A percentile compares a stretch with the other conserved stretches of the same genome.
Evolutionary conservation across 1,140 invertebrate species (phyloP).

Genomic region (Drosophila aff.): DNA sequence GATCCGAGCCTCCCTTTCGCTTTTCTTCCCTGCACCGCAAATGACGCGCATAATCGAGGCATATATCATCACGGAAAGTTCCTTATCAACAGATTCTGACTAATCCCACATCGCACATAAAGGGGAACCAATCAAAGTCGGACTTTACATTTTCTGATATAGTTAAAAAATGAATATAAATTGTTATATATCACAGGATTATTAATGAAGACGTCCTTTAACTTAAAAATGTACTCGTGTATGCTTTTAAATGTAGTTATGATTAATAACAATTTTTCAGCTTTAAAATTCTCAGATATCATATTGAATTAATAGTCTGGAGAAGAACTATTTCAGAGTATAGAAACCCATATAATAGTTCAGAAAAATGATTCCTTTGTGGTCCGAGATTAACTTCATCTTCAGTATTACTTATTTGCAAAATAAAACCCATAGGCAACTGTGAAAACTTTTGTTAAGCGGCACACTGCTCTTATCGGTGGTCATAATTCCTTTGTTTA

Average conservation of each 20-base stretch:
- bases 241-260: too few relatives aligned
- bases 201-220: background rate
- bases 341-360: background rate
- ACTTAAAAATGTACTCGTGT: too few relatives aligned
- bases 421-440: slow-evolving; percentile 1
- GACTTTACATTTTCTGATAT: background rate
- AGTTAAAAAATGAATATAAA: too few relatives aligned
- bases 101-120: slow-evolving; percentile 11
- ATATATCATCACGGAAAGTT: slow-evolving; percentile 24
- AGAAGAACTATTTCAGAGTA: background rate
- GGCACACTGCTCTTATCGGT: slow-evolving; percentile 31
- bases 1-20: slow-evolving; percentile 9
- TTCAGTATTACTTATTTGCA: slow-evolving; percentile 7
- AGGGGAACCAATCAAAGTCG: background rate
- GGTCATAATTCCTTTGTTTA: slow-evolving; percentile 58
- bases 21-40: slow-evolving; percentile 1
- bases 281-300: too few relatives aligned
- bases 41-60: slow-evolving; percentile 2
- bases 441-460: slow-evolving; percentile 20
- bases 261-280: too few relatives aligned
- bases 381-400: background rate
- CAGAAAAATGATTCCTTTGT: too few relatives aligned
- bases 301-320: too few relatives aligned
- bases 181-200: background rate
- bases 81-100: slow-evolving; percentile 27